Conservation (phyloP, 2,888 invertebrate genomes). For the Ennomos fuscantarius region DNA sequence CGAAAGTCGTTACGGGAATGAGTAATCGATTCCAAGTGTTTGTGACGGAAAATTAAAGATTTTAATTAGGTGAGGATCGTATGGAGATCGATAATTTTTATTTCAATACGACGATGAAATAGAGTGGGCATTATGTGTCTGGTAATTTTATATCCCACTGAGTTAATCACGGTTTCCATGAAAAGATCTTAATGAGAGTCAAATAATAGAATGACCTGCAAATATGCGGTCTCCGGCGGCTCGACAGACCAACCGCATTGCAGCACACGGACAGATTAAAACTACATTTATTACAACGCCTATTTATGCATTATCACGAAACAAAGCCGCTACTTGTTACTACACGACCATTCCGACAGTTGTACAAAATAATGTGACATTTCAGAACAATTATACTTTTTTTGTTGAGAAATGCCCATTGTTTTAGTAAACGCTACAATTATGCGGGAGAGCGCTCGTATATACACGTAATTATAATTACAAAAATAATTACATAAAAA, state of each 20-base stretch:
- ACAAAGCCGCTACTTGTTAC: slow-evolving; percentile 40
- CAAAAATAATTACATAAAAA: slow-evolving; percentile 27
- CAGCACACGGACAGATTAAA: slow-evolving; percentile 21
- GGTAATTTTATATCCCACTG: slow-evolving; percentile 31
- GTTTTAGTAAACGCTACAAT: slow-evolving; percentile 39
- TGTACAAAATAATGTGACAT: slow-evolving; percentile 61
- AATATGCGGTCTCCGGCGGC: slow-evolving; percentile 23
- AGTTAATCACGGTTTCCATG: slow-evolving; percentile 26
- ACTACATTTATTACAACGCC: slow-evolving; percentile 34
- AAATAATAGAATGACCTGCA: slow-evolving; percentile 27
- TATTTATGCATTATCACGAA: slow-evolving; percentile 49
- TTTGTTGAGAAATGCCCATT: slow-evolving; percentile 38
- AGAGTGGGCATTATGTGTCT: slow-evolving; percentile 14
- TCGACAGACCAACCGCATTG: slow-evolving; percentile 7
- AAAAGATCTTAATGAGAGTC: slow-evolving; percentile 27
- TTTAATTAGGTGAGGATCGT: slow-evolving; percentile 34
- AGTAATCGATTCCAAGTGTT: slow-evolving; percentile 53
- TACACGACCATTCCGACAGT: slow-evolving; percentile 30
- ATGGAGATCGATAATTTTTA: slow-evolving; percentile 24
- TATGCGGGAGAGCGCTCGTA: slow-evolving; percentile 33
- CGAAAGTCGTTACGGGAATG: slow-evolving; percentile 46
- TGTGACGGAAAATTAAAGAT: slow-evolving; percentile 45
- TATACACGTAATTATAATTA: slow-evolving; percentile 33
- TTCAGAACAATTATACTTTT: slow-evolving; percentile 55
- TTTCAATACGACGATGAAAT: slow-evolving; percentile 21